Evolutionary conservation across 2,888 invertebrate species (phyloP).

Genomic region (Tenthredo notha): DNA sequence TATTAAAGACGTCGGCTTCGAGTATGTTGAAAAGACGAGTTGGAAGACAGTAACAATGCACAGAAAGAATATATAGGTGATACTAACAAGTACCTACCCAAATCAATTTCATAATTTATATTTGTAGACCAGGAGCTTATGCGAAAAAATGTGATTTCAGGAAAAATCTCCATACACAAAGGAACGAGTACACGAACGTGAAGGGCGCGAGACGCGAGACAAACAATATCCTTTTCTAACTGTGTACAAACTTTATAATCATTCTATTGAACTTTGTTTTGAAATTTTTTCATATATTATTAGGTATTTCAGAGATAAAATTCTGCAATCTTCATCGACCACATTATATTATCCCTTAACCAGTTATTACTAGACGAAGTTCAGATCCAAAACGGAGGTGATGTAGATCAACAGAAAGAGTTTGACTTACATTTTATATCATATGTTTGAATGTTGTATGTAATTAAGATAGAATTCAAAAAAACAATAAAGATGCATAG

Average conservation of each 20-base stretch:
- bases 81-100: constrained; percentile 69
- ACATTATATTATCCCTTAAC: constrained; percentile 69
- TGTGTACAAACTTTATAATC: constrained; percentile 53
- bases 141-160: constrained; percentile 79
- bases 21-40: constrained; percentile 74
- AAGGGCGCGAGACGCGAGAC: constrained; percentile 86
- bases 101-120: constrained; percentile 50
- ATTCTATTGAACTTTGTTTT: not conserved
- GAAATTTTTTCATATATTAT: not conserved
- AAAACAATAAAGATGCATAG: constrained; percentile 68
- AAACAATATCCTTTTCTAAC: constrained; percentile 90
- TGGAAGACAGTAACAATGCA: constrained; percentile 70
- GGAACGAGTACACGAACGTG: constrained; percentile 88
- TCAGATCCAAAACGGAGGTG: constrained; percentile 77
- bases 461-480: constrained; percentile 74
- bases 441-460: constrained; percentile 77
- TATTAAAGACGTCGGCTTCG: constrained; percentile 72
- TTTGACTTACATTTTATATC: constrained; percentile 77
- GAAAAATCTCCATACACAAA: constrained; percentile 89
- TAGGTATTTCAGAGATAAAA: constrained; percentile 41
- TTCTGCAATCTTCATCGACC: constrained; percentile 20
- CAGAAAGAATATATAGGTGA: constrained; percentile 72
- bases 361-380: constrained; percentile 73
- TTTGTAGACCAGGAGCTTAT: not conserved
- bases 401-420: constrained; percentile 72